Evolutionary conservation across 1,140 invertebrate genomes (phyloP).

Genomic region (Drosophila gunungcola): DNA sequence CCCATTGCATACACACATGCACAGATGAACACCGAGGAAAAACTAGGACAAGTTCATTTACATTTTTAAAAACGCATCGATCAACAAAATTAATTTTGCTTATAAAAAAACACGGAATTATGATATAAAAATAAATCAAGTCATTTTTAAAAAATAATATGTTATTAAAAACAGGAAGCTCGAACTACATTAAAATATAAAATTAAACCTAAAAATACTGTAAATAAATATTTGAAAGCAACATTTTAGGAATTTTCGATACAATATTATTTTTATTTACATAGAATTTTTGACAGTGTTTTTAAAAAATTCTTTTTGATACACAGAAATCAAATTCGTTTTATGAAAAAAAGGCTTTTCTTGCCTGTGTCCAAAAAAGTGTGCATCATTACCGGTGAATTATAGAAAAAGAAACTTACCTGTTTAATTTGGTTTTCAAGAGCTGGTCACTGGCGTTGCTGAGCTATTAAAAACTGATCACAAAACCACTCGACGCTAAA

Average conservation of each 20-base stretch:
- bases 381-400: background rate
- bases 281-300: too few species aligned
- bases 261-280: too few species aligned
- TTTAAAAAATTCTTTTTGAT: too few species aligned
- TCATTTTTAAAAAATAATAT: background rate
- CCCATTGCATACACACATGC: slow-evolving; percentile 29
- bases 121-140: background rate
- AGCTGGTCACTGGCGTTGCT: slow-evolving; percentile 5
- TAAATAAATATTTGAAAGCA: background rate
- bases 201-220: background rate
- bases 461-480: slow-evolving; percentile 20
- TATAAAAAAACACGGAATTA: background rate
- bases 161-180: too few species aligned
- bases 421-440: background rate
- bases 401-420: slow-evolving; percentile 18
- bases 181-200: too few species aligned
- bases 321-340: too few species aligned
- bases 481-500: slow-evolving; percentile 23
- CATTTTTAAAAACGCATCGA: too few species aligned
- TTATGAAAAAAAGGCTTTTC: too few species aligned
- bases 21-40: slow-evolving; percentile 5
- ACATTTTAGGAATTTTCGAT: too few species aligned
- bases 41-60: background rate
- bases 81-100: background rate
- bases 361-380: background rate